Percentiles rank a stretch among this genome's conserved stretches.
phyloP scores from a whole-genome alignment of 1,140 invertebrate species.

The Neuroterus valhalla region DNA sequence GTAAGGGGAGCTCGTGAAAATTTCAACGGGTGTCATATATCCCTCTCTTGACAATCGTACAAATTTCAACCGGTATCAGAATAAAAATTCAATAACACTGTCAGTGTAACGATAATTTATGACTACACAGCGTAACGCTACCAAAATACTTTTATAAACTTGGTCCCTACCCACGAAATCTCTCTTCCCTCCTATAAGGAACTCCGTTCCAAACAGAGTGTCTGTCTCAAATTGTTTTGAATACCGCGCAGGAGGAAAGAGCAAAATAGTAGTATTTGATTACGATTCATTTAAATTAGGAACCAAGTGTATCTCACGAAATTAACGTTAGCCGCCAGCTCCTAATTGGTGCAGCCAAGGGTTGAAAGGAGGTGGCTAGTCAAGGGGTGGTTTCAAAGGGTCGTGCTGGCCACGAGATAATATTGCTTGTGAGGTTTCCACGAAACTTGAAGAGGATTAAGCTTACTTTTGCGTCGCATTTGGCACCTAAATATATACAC shows the following conservation, averaged over 20 bases:
- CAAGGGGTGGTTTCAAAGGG: conserved; percentile 21
- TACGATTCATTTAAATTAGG: conserved; percentile 10
- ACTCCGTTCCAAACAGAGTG: not conserved
- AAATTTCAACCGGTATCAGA: not conserved
- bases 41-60: too few relatives aligned
- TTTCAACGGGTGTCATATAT: too few relatives aligned
- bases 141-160: too few relatives aligned
- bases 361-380: conserved; percentile 38
- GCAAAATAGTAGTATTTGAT: conserved; percentile 3
- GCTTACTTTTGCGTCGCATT: conserved; percentile 38
- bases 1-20: too few relatives aligned
- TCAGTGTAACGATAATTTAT: too few relatives aligned
- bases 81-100: conserved; percentile 2
- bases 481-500: conserved; percentile 32
- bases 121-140: too few relatives aligned
- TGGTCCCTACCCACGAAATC: too few relatives aligned
- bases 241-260: not conserved
- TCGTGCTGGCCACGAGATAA: conserved; percentile 38
- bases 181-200: too few relatives aligned
- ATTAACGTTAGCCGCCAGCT: conserved; percentile 48
- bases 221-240: not conserved
- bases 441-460: conserved; percentile 46
- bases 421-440: conserved; percentile 40
- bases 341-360: conserved; percentile 52
- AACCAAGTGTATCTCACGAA: conserved; percentile 39